These are phyloP conservation scores for Clistopyga incitator DNA, from an alignment of 2,888 invertebrate genomes.

Conservation along the genomic window DNA sequence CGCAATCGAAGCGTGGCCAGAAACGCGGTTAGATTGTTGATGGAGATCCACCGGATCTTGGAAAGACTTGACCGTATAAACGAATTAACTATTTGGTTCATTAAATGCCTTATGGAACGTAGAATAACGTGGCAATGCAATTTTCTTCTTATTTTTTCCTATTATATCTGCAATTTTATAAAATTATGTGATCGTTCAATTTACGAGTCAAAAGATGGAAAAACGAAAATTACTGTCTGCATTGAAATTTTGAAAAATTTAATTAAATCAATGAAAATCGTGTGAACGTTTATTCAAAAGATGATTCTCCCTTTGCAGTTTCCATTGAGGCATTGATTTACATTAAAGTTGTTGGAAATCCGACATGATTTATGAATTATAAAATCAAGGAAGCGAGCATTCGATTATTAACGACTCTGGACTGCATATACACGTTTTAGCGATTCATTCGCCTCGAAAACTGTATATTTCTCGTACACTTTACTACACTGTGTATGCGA, in stretches of 20 bases:
- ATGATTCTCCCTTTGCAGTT: not conserved
- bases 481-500: conserved; percentile 23
- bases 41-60: conserved; percentile 36
- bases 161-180: not conserved
- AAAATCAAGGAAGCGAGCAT: conserved; percentile 59
- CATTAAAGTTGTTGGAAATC: conserved; percentile 45
- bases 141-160: not conserved
- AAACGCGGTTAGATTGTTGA: conserved; percentile 47
- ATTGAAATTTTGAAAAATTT: not conserved
- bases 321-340: conserved; percentile 7
- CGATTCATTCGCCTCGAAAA: conserved; percentile 47
- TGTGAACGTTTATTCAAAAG: not conserved
- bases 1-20: conserved; percentile 62
- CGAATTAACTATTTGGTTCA: conserved; percentile 58
- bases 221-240: no score
- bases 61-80: conserved; percentile 53
- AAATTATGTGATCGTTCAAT: not conserved
- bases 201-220: not conserved
- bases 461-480: conserved; percentile 27
- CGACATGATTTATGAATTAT: conserved; percentile 54
- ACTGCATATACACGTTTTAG: conserved; percentile 40
- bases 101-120: conserved; percentile 49
- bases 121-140: conserved; percentile 1
- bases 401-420: conserved; percentile 55
- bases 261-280: not conserved